These are phyloP conservation scores for Sander vitreus DNA, from an alignment of 2,113 vertebrate species.

Conservation along the genomic window DNA sequence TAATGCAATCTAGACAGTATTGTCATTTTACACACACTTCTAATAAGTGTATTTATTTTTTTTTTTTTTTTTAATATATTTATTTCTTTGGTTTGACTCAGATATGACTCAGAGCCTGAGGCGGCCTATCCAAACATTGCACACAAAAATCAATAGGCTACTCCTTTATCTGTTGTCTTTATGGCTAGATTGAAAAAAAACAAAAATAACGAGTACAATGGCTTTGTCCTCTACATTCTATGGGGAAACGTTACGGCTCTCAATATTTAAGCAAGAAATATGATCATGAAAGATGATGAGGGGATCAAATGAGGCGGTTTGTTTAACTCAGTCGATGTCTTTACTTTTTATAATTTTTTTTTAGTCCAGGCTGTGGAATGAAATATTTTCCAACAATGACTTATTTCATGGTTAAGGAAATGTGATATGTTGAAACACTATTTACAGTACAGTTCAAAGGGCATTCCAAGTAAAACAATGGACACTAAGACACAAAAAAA, in stretches of 20 bases:
- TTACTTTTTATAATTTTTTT: slow-evolving; percentile 27
- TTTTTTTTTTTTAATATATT: background rate
- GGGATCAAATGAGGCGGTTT: background rate
- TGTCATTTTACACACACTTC: slow-evolving; percentile 5
- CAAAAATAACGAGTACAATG: slow-evolving; percentile 22
- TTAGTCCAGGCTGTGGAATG: background rate
- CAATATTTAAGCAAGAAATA: slow-evolving; percentile 19
- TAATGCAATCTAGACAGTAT: background rate
- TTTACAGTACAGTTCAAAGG: background rate
- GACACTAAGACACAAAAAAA: background rate
- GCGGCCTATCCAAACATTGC: slow-evolving; percentile 41
- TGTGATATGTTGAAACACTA: background rate
- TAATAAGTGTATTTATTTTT: slow-evolving; percentile 2
- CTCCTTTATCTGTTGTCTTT: slow-evolving; percentile 48
- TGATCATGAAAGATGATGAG: slow-evolving; percentile 15
- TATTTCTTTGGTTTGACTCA: slow-evolving; percentile 47
- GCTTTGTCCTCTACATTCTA: slow-evolving; percentile 9
- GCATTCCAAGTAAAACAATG: background rate
- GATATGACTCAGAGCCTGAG: slow-evolving; percentile 59
- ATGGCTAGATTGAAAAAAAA: slow-evolving; percentile 5
- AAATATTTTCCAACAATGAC: background rate
- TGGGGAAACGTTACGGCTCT: background rate
- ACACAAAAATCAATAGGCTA: slow-evolving; percentile 57
- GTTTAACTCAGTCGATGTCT: background rate
- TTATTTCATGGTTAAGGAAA: background rate